phyloP scores from a whole-genome alignment of 2,888 invertebrate species.

The Microchrysa polita region DNA sequence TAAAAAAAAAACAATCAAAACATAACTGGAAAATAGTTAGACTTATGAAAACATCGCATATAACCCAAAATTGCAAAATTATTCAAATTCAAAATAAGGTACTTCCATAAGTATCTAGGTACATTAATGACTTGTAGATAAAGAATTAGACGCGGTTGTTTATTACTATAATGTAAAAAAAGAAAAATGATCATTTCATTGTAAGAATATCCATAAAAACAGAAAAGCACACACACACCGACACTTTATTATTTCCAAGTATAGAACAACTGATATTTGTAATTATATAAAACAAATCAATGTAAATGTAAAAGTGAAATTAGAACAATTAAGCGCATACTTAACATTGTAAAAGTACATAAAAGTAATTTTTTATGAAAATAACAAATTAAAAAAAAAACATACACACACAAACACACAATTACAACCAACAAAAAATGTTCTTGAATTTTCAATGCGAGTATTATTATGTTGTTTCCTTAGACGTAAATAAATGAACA shows the following conservation, averaged over 20 bases:
- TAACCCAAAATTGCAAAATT: no score
- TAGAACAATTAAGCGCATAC: not conserved
- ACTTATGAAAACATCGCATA: slow-evolving; percentile 17
- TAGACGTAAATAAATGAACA: slow-evolving; percentile 41
- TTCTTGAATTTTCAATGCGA: slow-evolving; percentile 33
- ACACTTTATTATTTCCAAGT: not conserved
- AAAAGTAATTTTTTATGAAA: slow-evolving; percentile 12
- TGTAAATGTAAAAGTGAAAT: not conserved
- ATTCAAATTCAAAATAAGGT: no score
- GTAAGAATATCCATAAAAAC: slow-evolving; percentile 8
- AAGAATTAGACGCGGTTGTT: slow-evolving; percentile 33
- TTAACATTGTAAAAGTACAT: not conserved
- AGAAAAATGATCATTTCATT: slow-evolving; percentile 24
- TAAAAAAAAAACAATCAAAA: slow-evolving; percentile 25
- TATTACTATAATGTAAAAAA: slow-evolving; percentile 32
- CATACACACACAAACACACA: no score
- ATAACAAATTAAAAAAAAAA: slow-evolving; percentile 3
- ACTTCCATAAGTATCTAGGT: no score
- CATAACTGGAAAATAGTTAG: slow-evolving; percentile 26
- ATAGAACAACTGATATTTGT: not conserved
- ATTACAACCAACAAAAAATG: not conserved
- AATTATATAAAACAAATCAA: no score
- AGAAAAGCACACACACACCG: not conserved
- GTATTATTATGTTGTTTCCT: slow-evolving; percentile 32
- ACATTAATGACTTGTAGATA: no score